These are phyloP conservation scores for Coregonus sp. DNA, from an alignment of 2,797 vertebrate species.

Conservation along the genomic window DNA sequence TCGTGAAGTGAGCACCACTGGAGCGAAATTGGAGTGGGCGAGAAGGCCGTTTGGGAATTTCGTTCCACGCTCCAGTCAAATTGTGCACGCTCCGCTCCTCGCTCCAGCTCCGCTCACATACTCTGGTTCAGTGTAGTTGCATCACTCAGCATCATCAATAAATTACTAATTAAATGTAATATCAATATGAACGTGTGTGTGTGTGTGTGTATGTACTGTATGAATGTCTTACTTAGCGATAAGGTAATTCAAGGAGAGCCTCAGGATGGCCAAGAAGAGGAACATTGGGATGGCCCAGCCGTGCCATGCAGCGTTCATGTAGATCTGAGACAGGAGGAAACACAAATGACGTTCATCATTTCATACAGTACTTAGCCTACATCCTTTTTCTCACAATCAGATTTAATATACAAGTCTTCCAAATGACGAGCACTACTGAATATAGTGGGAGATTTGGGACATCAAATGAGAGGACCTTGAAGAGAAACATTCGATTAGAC, in stretches of 20 bases:
- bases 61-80: no score
- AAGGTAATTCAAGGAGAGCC: constrained; percentile 99
- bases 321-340: constrained; percentile 76
- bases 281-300: constrained; percentile 99
- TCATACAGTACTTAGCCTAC: neutral
- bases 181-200: neutral
- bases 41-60: no score
- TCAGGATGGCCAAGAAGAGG: constrained; percentile 96
- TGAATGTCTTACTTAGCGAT: constrained; percentile 87
- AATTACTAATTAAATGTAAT: no score
- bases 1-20: no score
- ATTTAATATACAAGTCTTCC: neutral
- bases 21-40: no score
- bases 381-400: neutral
- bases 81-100: no score
- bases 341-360: neutral
- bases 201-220: neutral
- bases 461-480: no score
- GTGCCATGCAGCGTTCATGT: constrained; percentile 99
- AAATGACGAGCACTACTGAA: neutral
- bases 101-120: no score
- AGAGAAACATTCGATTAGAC: neutral
- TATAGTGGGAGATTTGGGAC: neutral
- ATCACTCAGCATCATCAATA: no score
- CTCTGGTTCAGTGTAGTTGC: no score